Percentiles rank a stretch among this genome's conserved stretches.
phyloP scores from a whole-genome alignment of 1,140 invertebrate species.

The Bombus cullumanus region DNA sequence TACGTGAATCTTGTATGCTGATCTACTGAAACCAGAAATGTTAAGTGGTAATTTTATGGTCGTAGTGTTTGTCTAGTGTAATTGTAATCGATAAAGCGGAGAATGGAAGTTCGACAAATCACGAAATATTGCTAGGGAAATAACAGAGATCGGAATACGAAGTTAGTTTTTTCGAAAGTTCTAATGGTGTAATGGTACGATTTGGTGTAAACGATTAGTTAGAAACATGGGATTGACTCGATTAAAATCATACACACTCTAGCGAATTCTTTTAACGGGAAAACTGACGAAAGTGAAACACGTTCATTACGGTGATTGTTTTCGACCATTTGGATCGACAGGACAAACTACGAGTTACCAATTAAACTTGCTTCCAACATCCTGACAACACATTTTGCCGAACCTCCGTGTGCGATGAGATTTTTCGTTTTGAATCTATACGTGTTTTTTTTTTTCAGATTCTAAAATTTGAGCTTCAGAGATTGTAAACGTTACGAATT shows the following conservation, averaged over 20 bases:
- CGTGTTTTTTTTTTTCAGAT: neutral
- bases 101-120: neutral
- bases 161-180: neutral
- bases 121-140: neutral
- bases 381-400: neutral
- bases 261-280: slow-evolving; percentile 8
- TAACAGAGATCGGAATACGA: neutral
- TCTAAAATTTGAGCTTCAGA: neutral
- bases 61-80: neutral
- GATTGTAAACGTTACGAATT: no score
- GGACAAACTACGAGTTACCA: neutral
- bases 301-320: slow-evolving; percentile 2
- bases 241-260: neutral
- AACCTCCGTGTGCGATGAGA: neutral
- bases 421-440: neutral
- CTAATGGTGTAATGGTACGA: neutral
- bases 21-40: neutral
- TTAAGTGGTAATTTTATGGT: neutral
- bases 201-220: neutral
- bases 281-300: slow-evolving; percentile 12
- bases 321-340: slow-evolving; percentile 20
- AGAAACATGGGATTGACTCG: neutral
- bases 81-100: neutral
- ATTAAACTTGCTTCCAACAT: neutral
- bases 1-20: neutral